phyloP scores from a whole-genome alignment of 2,797 vertebrate species.

The Heliangelus exortis region DNA sequence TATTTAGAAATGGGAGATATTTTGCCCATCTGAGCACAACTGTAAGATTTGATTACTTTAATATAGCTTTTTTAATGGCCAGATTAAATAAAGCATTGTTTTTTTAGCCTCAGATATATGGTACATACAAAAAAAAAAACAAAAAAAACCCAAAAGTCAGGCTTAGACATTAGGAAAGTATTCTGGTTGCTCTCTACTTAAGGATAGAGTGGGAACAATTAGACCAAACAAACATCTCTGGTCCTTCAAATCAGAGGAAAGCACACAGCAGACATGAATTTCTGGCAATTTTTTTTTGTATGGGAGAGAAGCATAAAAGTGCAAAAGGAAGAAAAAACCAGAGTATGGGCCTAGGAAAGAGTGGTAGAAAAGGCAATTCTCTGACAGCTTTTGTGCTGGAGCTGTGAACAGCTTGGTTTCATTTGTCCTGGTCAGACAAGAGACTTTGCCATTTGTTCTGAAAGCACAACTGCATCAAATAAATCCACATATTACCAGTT shows the following conservation, averaged over 20 bases:
- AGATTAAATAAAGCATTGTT: not conserved
- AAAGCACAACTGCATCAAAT: not conserved
- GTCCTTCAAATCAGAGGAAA: not conserved
- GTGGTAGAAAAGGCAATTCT: not conserved
- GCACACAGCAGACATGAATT: fast-evolving
- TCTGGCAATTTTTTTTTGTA: not conserved
- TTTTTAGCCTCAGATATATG: not conserved
- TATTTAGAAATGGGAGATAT: slow-evolving; percentile 11
- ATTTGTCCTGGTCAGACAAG: not conserved
- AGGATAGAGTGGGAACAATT: not conserved
- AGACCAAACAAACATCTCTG: not conserved
- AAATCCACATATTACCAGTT: not conserved
- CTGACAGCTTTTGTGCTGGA: not conserved
- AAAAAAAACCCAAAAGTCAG: not conserved
- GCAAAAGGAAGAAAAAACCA: not conserved
- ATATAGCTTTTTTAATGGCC: not conserved
- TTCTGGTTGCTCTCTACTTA: not conserved
- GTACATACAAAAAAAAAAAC: not conserved
- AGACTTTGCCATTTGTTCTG: not conserved
- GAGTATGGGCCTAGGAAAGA: not conserved
- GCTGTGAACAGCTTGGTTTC: not conserved
- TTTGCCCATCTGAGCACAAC: not conserved
- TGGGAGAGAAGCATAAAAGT: not conserved
- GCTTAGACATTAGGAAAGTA: not conserved
- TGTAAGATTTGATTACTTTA: not conserved